Evolutionary conservation across 2,113 vertebrate genomes (phyloP).

Genomic region (Cyanoramphus novaezelandiae): DNA sequence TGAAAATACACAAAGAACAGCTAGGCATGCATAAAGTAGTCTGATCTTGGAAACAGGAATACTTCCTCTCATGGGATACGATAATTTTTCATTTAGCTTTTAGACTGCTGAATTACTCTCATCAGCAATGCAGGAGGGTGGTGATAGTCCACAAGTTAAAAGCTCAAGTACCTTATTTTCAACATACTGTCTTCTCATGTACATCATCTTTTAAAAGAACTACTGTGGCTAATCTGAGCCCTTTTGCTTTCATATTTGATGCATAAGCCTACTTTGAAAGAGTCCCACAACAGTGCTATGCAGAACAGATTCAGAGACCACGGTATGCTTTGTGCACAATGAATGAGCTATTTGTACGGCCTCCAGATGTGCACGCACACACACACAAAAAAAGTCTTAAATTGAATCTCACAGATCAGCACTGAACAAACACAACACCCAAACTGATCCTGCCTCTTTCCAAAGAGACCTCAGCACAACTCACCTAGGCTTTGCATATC

Average conservation of each 20-base stretch:
- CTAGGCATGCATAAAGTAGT: neutral
- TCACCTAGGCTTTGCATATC: neutral
- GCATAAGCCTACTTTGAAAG: neutral
- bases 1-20: neutral
- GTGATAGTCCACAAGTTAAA: neutral
- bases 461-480: neutral
- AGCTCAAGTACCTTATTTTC: neutral
- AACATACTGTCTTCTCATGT: neutral
- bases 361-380: neutral
- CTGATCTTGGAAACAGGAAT: neutral
- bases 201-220: neutral
- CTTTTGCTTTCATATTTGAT: neutral
- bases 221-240: neutral
- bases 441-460: neutral
- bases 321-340: neutral
- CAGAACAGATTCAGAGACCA: neutral
- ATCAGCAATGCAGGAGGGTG: neutral
- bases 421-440: neutral
- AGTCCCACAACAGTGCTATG: neutral
- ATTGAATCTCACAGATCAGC: neutral
- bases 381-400: neutral
- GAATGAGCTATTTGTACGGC: rapidly evolving
- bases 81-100: neutral
- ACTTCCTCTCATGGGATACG: neutral
- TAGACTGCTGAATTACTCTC: neutral